phyloP scores from a whole-genome alignment of 2,113 vertebrate genomes.

The Hemichromis elongatus region DNA sequence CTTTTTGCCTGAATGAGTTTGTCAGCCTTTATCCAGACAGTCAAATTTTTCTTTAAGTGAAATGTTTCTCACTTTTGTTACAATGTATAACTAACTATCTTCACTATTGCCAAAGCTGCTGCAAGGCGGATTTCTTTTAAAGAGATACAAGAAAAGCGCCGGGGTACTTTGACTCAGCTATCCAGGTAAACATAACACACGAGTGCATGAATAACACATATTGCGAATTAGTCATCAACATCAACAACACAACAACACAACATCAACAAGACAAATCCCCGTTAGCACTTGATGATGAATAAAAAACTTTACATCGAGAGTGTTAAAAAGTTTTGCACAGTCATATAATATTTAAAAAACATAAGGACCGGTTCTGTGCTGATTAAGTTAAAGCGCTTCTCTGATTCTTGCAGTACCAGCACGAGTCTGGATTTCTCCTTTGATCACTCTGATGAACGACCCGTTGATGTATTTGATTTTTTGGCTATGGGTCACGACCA shows the following conservation, averaged over 20 bases:
- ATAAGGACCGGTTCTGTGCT: background rate
- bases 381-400: background rate
- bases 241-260: background rate
- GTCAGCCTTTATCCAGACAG: background rate
- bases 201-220: background rate
- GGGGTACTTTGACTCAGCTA: conserved; percentile 56
- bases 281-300: background rate
- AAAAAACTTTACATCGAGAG: no score
- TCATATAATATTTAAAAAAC: background rate
- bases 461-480: conserved; percentile 77
- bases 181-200: conserved; percentile 76
- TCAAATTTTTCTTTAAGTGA: background rate
- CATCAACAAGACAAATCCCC: background rate
- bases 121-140: conserved; percentile 61
- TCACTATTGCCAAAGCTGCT: conserved; percentile 56
- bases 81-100: background rate
- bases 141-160: conserved; percentile 56
- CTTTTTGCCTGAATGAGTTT: background rate
- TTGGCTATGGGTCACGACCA: background rate
- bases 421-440: conserved; percentile 90
- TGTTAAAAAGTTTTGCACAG: background rate
- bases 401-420: conserved; percentile 67
- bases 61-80: background rate
- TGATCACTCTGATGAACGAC: conserved; percentile 86
- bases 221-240: background rate